Base-by-base conservation (phyloP, 2,888 invertebrate genomes). In the Psococerastis gibbosa region DNA sequence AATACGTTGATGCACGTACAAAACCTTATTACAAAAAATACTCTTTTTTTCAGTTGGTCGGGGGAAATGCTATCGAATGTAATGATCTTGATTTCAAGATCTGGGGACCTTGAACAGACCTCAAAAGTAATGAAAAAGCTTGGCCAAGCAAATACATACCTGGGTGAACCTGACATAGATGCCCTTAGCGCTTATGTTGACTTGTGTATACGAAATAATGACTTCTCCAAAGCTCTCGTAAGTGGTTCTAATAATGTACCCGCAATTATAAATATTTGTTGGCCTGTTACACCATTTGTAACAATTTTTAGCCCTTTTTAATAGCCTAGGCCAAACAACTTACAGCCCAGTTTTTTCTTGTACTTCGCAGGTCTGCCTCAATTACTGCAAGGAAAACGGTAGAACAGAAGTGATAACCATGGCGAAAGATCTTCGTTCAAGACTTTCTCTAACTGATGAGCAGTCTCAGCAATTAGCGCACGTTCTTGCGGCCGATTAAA, bases 1-100 rank as follows among this genome's bases (percentile, higher is more conserved):
- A n/a, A n/a, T n/a, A n/a, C n/a, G n/a, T n/a, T n/a, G n/a, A n/a
- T n/a, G n/a, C n/a, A n/a, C n/a, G n/a, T n/a, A n/a, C n/a, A n/a
- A n/a, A n/a, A n/a, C n/a, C n/a, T n/a, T n/a, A n/a, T n/a, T n/a
- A n/a, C n/a, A n/a, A n/a, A n/a, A n/a, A n/a, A n/a, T n/a, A n/a
- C n/a, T n/a, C n/a, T n/a, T n/a, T n/a, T n/a, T 42, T 53, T 49
- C 47, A 69, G 66, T 31, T 72, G 75, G 60, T 69, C 70, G 6
- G 77, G 74, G 1, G 63, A 64, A 46, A 66, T 75, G 62, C 56
- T 77, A 38, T 73, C 73, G 3, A 66, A 73, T 52, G 62, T 78
- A 32, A 59, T 76, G 47, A 58, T 60, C 0, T 51, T 75, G 1
- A 57, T 62, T 22, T 47, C 69, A 11, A 60, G 64, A 45, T 65